A percentile compares a stretch with the other conserved stretches of the same genome.
Conservation (phyloP, 2,888 invertebrate genomes). For the Ophion obscuratus region DNA sequence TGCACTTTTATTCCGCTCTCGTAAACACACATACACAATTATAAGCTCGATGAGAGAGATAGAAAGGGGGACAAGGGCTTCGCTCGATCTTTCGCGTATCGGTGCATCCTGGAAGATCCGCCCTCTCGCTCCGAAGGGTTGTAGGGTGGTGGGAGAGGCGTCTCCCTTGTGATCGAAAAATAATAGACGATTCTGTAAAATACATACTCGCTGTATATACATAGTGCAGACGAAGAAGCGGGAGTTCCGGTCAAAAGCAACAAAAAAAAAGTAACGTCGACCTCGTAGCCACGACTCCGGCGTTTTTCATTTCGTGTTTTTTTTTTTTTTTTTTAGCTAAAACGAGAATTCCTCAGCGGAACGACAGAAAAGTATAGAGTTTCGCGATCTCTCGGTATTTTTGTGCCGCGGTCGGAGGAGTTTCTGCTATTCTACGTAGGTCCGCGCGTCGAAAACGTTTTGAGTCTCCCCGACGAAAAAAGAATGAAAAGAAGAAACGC, state of each 20-base stretch:
- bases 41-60: neutral
- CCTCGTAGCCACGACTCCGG: neutral
- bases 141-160: neutral
- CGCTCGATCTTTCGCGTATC: too few relatives aligned
- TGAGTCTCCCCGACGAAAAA: conserved; percentile 34
- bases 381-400: conserved; percentile 2
- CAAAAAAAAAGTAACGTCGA: conserved; percentile 1
- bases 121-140: too few relatives aligned
- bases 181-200: conserved; percentile 46
- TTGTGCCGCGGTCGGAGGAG: conserved; percentile 32
- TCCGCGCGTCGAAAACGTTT: conserved; percentile 41
- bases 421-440: conserved; percentile 54
- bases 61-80: too few relatives aligned
- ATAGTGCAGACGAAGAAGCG: conserved; percentile 4
- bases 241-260: neutral
- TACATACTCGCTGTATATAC: conserved; percentile 38
- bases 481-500: conserved; percentile 22
- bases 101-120: too few relatives aligned
- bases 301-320: too few relatives aligned
- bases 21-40: conserved; percentile 28
- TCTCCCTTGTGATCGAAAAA: conserved; percentile 33
- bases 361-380: conserved; percentile 53
- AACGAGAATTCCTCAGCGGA: conserved; percentile 36
- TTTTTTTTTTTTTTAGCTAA: neutral
- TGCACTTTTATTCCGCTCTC: conserved; percentile 37